Base-by-base conservation (phyloP, 2,113 vertebrate species). In the Pseudopodoces humilis region DNA sequence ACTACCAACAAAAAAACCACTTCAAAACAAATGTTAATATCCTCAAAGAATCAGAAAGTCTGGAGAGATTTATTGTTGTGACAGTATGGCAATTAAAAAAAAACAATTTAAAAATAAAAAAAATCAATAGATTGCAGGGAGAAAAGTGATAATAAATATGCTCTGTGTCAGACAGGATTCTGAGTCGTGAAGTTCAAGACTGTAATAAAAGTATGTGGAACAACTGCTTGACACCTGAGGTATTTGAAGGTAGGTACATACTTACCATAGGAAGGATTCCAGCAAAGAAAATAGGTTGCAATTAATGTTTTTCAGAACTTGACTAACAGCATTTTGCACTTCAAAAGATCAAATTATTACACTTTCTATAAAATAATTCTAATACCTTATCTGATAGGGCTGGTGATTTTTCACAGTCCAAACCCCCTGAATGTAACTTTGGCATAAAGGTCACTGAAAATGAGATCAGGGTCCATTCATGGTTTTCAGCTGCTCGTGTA, bases 11-110 rank as follows among this genome's bases (percentile, higher is more conserved):
- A 90, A 87, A 85, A 79, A 37, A 3, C 1, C 10, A 53, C 78
- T 84, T 85, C 27, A 80, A 88, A 91, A 89, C 55, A 88, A 78
- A 83, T 71, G 46, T 68, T 90, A 86, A 90, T 75, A 55, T 39
- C 72, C 63, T 79, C 52, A 77, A 88, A 90, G 20, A 83, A 83
- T 65, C 71, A 69, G 56, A 41, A 78, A 58, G 41, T 50, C 75
- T 72, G 37, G 23, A 49, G 77, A 84, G 65, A 71, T 78, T 52
- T 71, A 50, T 71, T 76, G 35, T 41, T 58, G 65, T 3, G 39
- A 75, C n/a, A 69, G 23, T 9, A 27, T 4, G 24, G 33, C 52
- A 91, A 88, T 74, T 65, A 21, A 76, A 91, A 76, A 80, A 80
- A 33, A 7, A 11, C 2, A 7, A 13, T 2, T 31, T 46, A 25